Evolutionary conservation across 1,140 invertebrate genomes (phyloP), one percentile per base, ranked within the genome.

Genomic region (Xylocopa sonorina): DNA sequence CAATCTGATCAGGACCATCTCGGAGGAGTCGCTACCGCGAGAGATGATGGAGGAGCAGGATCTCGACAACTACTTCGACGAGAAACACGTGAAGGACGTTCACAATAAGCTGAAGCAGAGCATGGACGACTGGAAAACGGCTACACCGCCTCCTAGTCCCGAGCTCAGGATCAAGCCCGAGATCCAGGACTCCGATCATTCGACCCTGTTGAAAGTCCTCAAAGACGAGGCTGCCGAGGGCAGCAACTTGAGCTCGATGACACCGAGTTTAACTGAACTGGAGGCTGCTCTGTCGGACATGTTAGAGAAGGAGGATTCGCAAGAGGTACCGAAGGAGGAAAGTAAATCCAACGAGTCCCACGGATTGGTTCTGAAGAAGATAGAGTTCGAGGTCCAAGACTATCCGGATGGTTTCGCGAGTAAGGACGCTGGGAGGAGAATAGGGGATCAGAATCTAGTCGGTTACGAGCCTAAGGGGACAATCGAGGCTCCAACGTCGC

Each of bases 251-350:
- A 91, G 89, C 64, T 92, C 91, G 64, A 92, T 91, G 91, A 93
- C 92, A 29, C 92, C 92, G 9, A 93, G 92, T 55, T 86, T 93
- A 29, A 92, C 87, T 34, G 92, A 93, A 75, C 58, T 93, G 46
- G 92, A 93, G 68, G 91, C 83, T 7, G 91, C 92, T 3, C 86
- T 93, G 32, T 91, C 90, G 21, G 91, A 93, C 64, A 92, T 93
- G 89, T 68, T 93, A 7, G 92, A 93, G 71, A 89, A 87, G 50
- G 90, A 91, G 34, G 91, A 92, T 9, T 41, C 72, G 0, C 82
- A 71, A 3, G 73, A 84, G 0, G 41, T 34, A 5, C 27, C 18
- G 3, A 83, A 72, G 3, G 75, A 60, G 18, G 82, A 67, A 6
- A 74, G 18, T 0, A 68, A 14, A 29, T 32, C 21, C 2, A 43